phyloP scores from a whole-genome alignment of 2,797 vertebrate species.

The Eulemur mongoz region DNA sequence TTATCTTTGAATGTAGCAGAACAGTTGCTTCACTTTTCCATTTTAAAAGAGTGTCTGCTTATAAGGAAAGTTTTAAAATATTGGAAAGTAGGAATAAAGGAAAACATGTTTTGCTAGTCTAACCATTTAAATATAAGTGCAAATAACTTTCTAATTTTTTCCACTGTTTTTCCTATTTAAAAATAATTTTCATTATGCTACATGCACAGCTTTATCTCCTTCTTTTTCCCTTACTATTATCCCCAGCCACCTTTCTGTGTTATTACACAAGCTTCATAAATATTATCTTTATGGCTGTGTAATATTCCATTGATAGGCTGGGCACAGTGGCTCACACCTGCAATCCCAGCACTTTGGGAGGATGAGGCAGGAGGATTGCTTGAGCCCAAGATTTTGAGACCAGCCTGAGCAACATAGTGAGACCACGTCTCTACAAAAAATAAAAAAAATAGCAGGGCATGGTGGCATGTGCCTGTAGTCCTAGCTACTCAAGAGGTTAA shows the following conservation, averaged over 20 bases:
- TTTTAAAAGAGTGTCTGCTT: conserved; percentile 2
- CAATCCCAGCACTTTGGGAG: not conserved
- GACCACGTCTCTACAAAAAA: not conserved
- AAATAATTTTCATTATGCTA: not conserved
- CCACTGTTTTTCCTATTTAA: not conserved
- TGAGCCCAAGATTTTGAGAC: not conserved
- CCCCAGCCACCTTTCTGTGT: not conserved
- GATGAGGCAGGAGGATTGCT: not conserved
- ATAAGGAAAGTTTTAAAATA: conserved; percentile 31
- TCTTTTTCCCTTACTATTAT: not conserved
- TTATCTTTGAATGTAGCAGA: not conserved
- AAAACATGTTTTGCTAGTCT: not conserved
- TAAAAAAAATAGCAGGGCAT: not conserved
- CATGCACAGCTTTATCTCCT: not conserved
- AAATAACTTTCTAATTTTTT: not conserved
- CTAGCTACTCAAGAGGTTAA: not conserved
- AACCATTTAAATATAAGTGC: not conserved
- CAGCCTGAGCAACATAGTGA: not conserved
- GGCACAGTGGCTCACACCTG: not conserved
- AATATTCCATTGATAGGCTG: not conserved
- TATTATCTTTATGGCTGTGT: not conserved
- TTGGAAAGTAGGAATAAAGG: conserved; percentile 16
- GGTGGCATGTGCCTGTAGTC: not conserved
- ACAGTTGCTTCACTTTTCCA: conserved; percentile 8
- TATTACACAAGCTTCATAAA: not conserved